Evolutionary conservation across 2,888 invertebrate species (phyloP), one percentile per base, ranked within the genome.

Genomic region (Matsumyia berberina): DNA sequence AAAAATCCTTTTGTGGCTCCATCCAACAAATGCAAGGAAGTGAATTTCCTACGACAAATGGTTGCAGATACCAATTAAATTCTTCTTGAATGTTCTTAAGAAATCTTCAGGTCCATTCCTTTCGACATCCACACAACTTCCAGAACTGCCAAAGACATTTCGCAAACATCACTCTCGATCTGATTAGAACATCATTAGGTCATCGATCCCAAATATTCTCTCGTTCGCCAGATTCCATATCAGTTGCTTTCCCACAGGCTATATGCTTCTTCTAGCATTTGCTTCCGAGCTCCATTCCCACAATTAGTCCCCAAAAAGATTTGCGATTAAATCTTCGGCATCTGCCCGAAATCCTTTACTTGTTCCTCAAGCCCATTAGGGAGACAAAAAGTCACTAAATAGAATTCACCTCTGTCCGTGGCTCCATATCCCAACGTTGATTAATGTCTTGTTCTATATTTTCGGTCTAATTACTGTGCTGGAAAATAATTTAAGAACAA

Each of bases 401-500:
- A 57, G 46, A 55, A 46, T 70, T 17, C 62, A 49, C 60, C 33
- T 39, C 46, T 31, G 42, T 42, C n/a, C 15, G 33, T 9, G 55
- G 51, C 70, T 46, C 60, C 57, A 67, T 76, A 60, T 39, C 62
- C 55, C n/a, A 83, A 74, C 83, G 74, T 85, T 85, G 85, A 85
- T 85, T 85, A 80, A 85, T 85, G 85, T 85, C 86, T 86, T 86
- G 86, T 81, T 80, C 86, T 62, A 86, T 76, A 86, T 86, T 86
- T 86, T 76, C 86, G 77, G 80, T 86, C 80, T 86, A 86, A 86
- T 86, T 86, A 86, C 86, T 85, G 70, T 29, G 72, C 39, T 55
- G 66, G 72, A 86, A 81, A 86, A 80, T 80, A 77, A 86, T 86
- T 86, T 77, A 60, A 77, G 72, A 86, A 80, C 80, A 86, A 80